Evolutionary conservation across 2,113 vertebrate genomes (phyloP), one percentile per base, ranked within the genome.

Genomic region (Podarcis muralis): DNA sequence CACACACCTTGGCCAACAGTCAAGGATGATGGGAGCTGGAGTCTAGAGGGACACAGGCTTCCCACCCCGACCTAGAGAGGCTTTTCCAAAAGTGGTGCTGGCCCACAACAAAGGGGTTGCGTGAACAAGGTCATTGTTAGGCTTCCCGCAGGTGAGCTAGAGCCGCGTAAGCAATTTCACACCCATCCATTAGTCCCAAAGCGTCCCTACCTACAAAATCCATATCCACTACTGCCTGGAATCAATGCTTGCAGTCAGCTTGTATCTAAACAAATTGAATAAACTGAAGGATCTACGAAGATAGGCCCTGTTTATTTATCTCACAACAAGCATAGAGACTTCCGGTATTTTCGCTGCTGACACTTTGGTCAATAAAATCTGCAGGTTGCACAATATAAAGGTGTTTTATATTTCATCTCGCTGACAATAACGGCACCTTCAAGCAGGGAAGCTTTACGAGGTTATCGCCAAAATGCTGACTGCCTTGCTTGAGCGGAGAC

Each of bases 291-390:
- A 94, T 89, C 94, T 90, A 66, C n/a, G 92, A 93, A 95, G 94
- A 96, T 94, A 32, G 80, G 12, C 57, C 87, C 90, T 95, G 82
- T 93, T 96, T 96, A 96, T 96, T 97, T 96, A 97, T 96, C 95
- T 95, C 89, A 89, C 94, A 93, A 96, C 95, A 96, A 95, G 95
- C 92, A 91, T 93, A 95, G 92, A 95, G 94, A 95, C 95, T 95
- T 95, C 92, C 88, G 72, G 93, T 95, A 95, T 94, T 97, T 92
- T 85, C 88, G 85, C 90, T 93, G 75, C 92, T 95, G 96, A 97
- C 96, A 97, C 87, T 91, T 97, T 96, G 95, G 96, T 97, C 96
- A 97, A 96, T 97, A 97, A 97, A 96, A 96, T 95, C 95, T 95
- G 88, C 95, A 94, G 93, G 93, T 87, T 89, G 93, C 88, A 95